Conservation (phyloP, 2,797 vertebrate species). For the Melanotaenia pygmaea region DNA sequence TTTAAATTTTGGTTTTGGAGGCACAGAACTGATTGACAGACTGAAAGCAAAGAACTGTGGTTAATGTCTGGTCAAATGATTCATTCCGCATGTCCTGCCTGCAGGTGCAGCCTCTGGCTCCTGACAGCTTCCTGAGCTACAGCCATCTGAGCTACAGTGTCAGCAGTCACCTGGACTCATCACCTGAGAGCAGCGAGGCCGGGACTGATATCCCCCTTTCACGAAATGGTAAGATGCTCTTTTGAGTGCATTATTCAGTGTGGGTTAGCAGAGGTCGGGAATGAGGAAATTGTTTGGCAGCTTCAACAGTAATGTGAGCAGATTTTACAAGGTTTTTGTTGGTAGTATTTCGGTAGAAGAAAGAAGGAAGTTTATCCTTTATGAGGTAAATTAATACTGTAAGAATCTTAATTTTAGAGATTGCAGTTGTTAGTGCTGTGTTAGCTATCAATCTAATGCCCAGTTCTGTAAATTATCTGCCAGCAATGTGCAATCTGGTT, state of each 20-base stretch:
- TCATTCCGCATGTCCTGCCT: slow-evolving; percentile 1
- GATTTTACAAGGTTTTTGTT: background rate
- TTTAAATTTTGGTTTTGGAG: background rate
- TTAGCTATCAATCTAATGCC: background rate
- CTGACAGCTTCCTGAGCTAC: slow-evolving; percentile 79
- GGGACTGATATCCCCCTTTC: slow-evolving; percentile 78
- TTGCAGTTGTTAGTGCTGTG: background rate
- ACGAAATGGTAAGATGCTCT: slow-evolving; percentile 77
- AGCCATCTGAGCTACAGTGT: slow-evolving; percentile 84
- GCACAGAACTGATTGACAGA: background rate
- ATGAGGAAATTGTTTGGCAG: background rate
- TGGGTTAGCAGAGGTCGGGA: background rate
- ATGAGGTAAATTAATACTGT: background rate
- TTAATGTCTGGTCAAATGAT: slow-evolving; percentile 6
- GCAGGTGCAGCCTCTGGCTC: slow-evolving; percentile 78
- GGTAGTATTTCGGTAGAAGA: no score
- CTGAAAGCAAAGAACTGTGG: slow-evolving; percentile 18
- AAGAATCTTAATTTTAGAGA: background rate
- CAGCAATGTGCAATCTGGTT: no score
- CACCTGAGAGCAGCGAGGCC: slow-evolving; percentile 87
- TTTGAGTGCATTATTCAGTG: background rate
- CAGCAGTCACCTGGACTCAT: slow-evolving; percentile 86
- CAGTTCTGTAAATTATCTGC: no score
- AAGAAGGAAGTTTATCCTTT: background rate
- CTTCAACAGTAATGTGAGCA: background rate